Percentiles rank a stretch among this genome's conserved stretches.
phyloP scores from a whole-genome alignment of 2,797 vertebrate species.

The Acropternis orthonyx region DNA sequence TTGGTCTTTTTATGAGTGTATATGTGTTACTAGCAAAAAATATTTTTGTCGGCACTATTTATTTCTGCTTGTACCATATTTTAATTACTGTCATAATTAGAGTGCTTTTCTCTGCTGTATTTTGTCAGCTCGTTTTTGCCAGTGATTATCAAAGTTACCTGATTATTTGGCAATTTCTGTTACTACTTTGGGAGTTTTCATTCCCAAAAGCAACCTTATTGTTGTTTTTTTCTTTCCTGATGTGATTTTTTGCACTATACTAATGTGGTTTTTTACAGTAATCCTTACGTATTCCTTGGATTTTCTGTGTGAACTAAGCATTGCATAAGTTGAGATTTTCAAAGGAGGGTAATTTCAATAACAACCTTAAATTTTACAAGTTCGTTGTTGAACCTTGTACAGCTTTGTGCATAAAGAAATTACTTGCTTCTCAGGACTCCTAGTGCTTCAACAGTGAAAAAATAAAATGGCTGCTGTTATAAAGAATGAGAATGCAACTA shows the following conservation, averaged over 20 bases:
- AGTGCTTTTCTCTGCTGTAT: constrained; percentile 26
- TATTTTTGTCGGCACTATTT: constrained; percentile 70
- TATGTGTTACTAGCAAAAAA: constrained; percentile 69
- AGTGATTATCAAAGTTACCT: constrained; percentile 15
- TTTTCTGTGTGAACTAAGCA: not conserved
- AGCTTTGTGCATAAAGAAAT: not conserved
- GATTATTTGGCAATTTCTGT: not conserved
- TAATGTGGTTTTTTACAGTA: not conserved
- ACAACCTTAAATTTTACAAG: not conserved
- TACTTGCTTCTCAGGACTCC: not conserved
- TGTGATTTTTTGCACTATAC: not conserved
- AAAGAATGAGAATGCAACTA: not conserved
- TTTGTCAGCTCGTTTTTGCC: constrained; percentile 62
- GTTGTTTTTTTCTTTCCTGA: not conserved
- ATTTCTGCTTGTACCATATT: constrained; percentile 71
- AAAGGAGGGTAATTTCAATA: not conserved
- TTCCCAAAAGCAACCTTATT: not conserved
- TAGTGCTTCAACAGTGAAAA: not conserved
- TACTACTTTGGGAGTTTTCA: not conserved
- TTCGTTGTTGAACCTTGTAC: not conserved
- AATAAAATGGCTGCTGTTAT: not conserved
- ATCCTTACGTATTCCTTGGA: not conserved
- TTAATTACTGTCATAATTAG: constrained; percentile 69
- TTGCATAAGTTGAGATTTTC: not conserved
- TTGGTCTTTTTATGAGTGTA: constrained; percentile 79